These are phyloP conservation scores for Strix uralensis DNA, from an alignment of 2,113 vertebrate species.

Conservation along the genomic window DNA sequence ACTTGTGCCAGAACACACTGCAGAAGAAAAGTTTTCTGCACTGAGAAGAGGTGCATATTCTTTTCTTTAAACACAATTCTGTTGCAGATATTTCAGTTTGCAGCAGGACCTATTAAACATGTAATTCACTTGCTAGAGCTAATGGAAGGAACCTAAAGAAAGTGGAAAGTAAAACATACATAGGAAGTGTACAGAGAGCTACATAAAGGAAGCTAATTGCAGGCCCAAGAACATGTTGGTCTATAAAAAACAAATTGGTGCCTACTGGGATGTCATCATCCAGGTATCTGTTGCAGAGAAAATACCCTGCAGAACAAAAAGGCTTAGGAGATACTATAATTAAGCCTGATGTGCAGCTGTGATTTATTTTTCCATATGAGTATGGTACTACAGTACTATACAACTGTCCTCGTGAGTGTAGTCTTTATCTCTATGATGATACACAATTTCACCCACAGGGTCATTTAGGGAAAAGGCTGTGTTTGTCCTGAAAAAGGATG, in stretches of 20 bases:
- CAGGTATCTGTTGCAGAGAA: not conserved
- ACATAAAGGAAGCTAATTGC: not conserved
- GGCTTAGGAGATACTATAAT: not conserved
- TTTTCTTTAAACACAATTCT: not conserved
- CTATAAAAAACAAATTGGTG: not conserved
- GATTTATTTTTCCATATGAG: not conserved
- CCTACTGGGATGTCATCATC: not conserved
- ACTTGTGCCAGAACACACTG: not conserved
- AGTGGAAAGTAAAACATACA: not conserved
- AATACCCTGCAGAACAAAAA: not conserved
- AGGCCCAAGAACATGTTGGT: not conserved
- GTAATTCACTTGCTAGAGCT: not conserved
- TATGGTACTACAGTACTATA: not conserved
- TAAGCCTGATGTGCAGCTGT: not conserved
- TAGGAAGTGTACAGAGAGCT: not conserved
- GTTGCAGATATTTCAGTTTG: not conserved
- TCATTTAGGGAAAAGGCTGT: not conserved
- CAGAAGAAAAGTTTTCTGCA: no score
- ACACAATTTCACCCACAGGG: not conserved
- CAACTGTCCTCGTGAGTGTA: not conserved
- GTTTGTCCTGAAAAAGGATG: not conserved
- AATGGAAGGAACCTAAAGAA: not conserved
- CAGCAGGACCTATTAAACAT: not conserved
- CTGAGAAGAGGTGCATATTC: not conserved
- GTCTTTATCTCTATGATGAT: not conserved